Evolutionary conservation across 2,888 invertebrate genomes (phyloP), one percentile per base, ranked within the genome.

Genomic region (Mesoligia furuncula): DNA sequence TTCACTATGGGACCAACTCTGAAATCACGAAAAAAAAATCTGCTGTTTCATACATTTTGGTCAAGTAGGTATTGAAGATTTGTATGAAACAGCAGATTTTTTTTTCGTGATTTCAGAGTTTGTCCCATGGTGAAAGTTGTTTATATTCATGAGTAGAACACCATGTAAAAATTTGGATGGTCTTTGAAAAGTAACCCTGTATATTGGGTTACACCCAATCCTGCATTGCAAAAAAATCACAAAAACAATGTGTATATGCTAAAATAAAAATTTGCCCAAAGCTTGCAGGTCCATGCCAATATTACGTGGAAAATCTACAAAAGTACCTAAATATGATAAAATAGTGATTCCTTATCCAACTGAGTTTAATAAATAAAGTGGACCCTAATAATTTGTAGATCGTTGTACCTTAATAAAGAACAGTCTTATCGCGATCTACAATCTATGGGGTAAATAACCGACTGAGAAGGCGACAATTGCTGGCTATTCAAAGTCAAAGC

Each of bases 301-400:
- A 36, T 39, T 39, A n/a, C 36, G 8, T 24, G 36, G 8, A 39
- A 8, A 39, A 65, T 65, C n/a, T n/a, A 15, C 15, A 39, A 65
- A 24, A 24, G 36, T 5, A 17, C 5, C 1, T 66, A 36, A 31
- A 31, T 31, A 36, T 36, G 17, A n/a, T 65, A n/a, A 42, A 65
- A 9, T 6, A n/a, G 7, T 65, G 45, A 62, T 59, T 67, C 17
- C 27, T 24, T n/a, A 24, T 17, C n/a, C 13, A 13, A 51, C 62
- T 51, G 24, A 68, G 31, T 42, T 59, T 24, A 80, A 66, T 72
- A 72, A 68, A 85, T 73, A 51, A 68, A 51, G 42, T 67, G 27
- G n/a, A 80, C 77, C 81, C 71, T 73, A 75, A 79, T 86, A 77
- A 84, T 75, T 85, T 86, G 74, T 76, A 70, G 42, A 74, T 77